Evolutionary conservation across 2,797 vertebrate species (phyloP), one percentile per base, ranked within the genome.

Genomic region (Triplophysa yarkandensis): DNA sequence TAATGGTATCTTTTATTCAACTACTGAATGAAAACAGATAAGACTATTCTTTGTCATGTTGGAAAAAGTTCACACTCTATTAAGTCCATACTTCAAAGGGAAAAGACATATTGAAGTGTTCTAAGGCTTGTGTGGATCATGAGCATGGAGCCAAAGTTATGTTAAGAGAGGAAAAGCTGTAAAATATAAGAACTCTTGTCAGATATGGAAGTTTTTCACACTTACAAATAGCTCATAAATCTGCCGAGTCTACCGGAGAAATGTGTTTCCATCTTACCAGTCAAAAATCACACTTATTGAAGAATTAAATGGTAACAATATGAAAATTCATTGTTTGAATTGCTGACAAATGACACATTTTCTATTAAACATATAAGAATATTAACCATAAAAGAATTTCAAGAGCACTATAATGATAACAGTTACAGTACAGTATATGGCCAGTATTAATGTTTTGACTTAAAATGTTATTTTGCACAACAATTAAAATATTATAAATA

Each of bases 11-110:
- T 14, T 62, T 74, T 54, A 64, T 34, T 48, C 48, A 61, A 28
- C 25, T 34, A 44, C 54, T 34, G n/a, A 70, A 54, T 32, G 48
- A 64, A 79, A 73, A 73, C 54, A 66, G 67, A 78, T 82, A 71
- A 66, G 57, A 71, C 63, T 72, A 41, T 7, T 21, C 8, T 68
- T 64, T 67, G 76, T 80, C 70, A 77, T 75, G 74, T 54, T 54
- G 32, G n/a, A 70, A 77, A 77, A 64, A 36, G 55, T 77, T 72
- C 36, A 75, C 76, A 72, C 67, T 34, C 30, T 50, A 60, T 75
- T 46, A 80, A 65, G 68, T 28, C 63, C 61, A 60, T 32, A 74
- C 80, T 80, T 83, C 57, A 81, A 81, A 80, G 57, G n/a, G 60
- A 60, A 60, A 72, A 58, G 76, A 77, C 54, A 57, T 71, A 71